Evolutionary conservation across 2,888 invertebrate genomes (phyloP).

Genomic region (Eupithecia pulchellata): DNA sequence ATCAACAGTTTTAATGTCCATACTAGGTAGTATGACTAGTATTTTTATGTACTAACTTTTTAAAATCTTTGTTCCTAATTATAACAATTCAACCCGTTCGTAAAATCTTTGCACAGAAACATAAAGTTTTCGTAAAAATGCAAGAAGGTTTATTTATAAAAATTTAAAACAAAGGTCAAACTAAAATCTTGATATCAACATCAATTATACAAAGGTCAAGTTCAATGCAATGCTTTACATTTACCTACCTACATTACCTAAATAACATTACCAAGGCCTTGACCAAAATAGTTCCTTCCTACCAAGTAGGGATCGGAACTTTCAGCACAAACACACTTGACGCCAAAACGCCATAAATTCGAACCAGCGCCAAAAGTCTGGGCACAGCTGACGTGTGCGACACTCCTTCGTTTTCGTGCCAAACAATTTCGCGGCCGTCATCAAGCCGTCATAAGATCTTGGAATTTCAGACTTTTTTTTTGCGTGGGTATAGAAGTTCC

Average conservation of each 20-base stretch:
- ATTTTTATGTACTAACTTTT: neutral
- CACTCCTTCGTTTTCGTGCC: slow-evolving; percentile 56
- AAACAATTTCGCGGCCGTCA: slow-evolving; percentile 28
- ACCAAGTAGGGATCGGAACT: neutral
- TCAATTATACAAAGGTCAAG: neutral
- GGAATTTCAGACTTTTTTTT: neutral
- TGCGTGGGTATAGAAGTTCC: neutral
- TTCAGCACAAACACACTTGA: neutral
- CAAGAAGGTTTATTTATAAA: neutral
- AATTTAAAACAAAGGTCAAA: neutral
- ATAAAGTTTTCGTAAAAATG: neutral
- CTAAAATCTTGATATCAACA: neutral
- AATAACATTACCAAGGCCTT: neutral
- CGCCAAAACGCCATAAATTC: neutral
- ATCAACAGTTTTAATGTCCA: no score
- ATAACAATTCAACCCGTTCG: no score
- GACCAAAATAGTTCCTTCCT: neutral
- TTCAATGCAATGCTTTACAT: neutral
- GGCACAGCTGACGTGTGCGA: slow-evolving; percentile 49
- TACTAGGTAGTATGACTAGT: neutral
- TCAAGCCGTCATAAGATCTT: neutral
- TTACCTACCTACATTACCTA: neutral
- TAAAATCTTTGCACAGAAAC: no score
- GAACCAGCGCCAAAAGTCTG: slow-evolving; percentile 6
- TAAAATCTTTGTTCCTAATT: neutral